Evolutionary conservation across 2,888 invertebrate species (phyloP), one percentile per base, ranked within the genome.

Genomic region (Trileptium ribeirensis): DNA sequence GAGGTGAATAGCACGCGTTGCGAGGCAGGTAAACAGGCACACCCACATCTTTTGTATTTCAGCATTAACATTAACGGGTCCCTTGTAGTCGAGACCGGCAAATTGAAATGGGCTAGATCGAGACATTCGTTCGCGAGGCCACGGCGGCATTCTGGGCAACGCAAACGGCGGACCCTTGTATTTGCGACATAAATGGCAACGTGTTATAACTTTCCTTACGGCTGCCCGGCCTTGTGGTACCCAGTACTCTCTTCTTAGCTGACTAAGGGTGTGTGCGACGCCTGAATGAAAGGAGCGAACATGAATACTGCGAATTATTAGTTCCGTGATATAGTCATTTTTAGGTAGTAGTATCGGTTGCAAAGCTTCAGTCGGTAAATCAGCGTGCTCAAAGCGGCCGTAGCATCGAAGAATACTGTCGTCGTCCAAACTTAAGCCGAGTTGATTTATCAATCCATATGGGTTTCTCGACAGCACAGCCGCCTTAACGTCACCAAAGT

Each of bases 11-110:
- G 81, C 81, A 39, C 81, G 36, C 67, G 40, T 81, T 15, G 33
- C 15, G 24, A 80, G 19, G 40, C 81, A 81, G 1, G 81, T 81
- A 82, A 81, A 82, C n/a, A n/a, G n/a, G n/a, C n/a, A n/a, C n/a
- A n/a, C n/a, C n/a, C n/a, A n/a, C n/a, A n/a, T n/a, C n/a, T 81
- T 81, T 15, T 39, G 85, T 74, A 87, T 87, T n/a, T 81, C 38
- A 15, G 8, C 19, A 3, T 81, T 24, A 29, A 78, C 78, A 78
- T 51, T 31, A 24, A 78, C 3, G 15, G 78, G 78, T 2, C 78
- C 78, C 29, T 64, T 33, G 64, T 78, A 78, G 34, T 78, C 78
- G 24, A 78, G 64, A 31, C 78, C 78, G 8, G 19, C 24, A 34
- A 19, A 64, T 19, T 31, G 8, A 64, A 78, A 78, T n/a, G 78